A percentile compares a stretch with the other conserved stretches of the same genome.
phyloP scores from a whole-genome alignment of 1,140 invertebrate genomes.

The Temnothorax longispinosus region DNA sequence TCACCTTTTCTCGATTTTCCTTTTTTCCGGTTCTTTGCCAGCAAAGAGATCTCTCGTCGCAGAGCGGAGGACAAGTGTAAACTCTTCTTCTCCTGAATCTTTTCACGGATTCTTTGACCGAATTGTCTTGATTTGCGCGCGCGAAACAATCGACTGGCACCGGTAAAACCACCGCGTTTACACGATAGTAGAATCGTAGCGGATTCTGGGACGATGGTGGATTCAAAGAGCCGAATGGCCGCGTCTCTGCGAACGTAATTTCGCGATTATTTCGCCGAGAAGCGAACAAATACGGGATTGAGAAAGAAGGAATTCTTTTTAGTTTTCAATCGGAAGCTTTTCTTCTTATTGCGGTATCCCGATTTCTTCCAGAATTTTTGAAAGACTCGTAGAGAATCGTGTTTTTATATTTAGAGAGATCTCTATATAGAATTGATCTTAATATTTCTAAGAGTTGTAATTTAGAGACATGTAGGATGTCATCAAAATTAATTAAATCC shows the following conservation, averaged over 20 bases:
- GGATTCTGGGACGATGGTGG: constrained; percentile 1
- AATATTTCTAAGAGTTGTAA: background rate
- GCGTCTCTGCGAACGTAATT: constrained; percentile 28
- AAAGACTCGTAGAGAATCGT: background rate
- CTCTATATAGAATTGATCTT: background rate
- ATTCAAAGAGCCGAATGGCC: constrained; percentile 29
- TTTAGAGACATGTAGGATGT: background rate
- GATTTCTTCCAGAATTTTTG: background rate
- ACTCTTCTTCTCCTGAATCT: constrained; percentile 62
- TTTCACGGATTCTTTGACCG: constrained; percentile 32
- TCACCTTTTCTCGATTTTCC: background rate
- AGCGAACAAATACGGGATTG: constrained; percentile 21
- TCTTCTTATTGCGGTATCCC: background rate
- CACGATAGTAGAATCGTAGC: constrained; percentile 39
- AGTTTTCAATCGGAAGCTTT: background rate
- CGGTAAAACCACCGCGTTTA: constrained; percentile 37
- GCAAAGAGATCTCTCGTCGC: constrained; percentile 56
- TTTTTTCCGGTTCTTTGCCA: constrained; percentile 24
- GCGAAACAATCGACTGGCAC: constrained; percentile 3
- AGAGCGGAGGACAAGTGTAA: constrained; percentile 60
- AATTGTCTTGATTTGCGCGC: constrained; percentile 44
- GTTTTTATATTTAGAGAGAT: background rate
- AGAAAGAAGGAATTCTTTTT: background rate
- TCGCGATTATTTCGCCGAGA: constrained; percentile 42
- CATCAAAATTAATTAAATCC: background rate